Base-by-base conservation (phyloP, 2,888 invertebrate species). In the Drosophila differens region DNA sequence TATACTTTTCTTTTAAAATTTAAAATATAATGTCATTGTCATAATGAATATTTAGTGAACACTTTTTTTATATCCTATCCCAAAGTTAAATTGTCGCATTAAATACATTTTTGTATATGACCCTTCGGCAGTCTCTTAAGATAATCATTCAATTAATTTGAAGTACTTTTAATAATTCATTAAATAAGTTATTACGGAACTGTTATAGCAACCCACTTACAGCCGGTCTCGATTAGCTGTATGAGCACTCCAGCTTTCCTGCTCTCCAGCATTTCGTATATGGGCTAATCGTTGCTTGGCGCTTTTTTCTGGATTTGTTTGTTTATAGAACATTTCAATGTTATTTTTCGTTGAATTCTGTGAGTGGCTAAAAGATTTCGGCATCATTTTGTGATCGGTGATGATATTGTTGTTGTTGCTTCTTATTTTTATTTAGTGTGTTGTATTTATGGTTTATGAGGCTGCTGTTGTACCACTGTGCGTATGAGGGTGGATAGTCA, bases 401-500 rank as follows among this genome's bases (percentile, higher is more conserved):
- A 14, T 52, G 32, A 10, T 41, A 4, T 41, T 44, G n/a, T 22
- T 44, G 39, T 60, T 70, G 33, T 51, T 65, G 65, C 53, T 72
- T 71, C 54, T 70, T 49, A 37, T 64, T 70, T 80, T 72, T 76
- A 70, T 80, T 63, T 67, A 52, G 74, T 82, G 77, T 71, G 74
- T 62, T 77, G 80, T 81, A 77, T 87, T 84, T 83, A 85, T 85
- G 89, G 73, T 79, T 88, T 75, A 76, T 86, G 71, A 67, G 66
- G n/a, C 70, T 59, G 60, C 30, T 52, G n/a, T 61, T 10, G 70
- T 61, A 65, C 73, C 73, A 81, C 81, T 77, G 73, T 81, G 67
- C 72, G 65, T 66, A 72, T 54, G 59, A 44, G 41, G 52, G 57
- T 57, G 51, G 41, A 32, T 22, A 37, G 47, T 39, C 33, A 25